A percentile compares a stretch with the other conserved stretches of the same genome.
Evolutionary conservation across 2,888 invertebrate species (phyloP).

Genomic region (Vanessa cardui): DNA sequence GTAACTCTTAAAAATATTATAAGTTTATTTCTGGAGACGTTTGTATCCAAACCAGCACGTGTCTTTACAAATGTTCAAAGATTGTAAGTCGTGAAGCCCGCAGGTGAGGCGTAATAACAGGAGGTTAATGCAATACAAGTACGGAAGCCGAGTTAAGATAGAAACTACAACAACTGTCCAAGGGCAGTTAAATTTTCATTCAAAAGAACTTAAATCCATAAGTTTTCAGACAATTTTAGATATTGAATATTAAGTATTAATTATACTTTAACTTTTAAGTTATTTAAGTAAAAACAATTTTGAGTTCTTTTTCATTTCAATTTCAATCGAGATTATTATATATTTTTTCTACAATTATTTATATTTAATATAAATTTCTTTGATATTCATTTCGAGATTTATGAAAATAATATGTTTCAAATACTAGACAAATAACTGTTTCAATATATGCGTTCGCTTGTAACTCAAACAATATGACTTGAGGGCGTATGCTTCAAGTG

Average conservation of each 20-base stretch:
- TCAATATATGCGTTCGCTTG: slow-evolving; percentile 28
- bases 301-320: too few species aligned
- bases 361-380: too few species aligned
- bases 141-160: slow-evolving; percentile 9
- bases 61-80: slow-evolving; percentile 12
- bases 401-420: neutral
- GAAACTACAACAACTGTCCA: slow-evolving; percentile 1
- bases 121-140: slow-evolving; percentile 12
- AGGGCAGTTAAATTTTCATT: slow-evolving; percentile 25
- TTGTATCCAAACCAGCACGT: slow-evolving; percentile 7
- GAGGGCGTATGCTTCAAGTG: slow-evolving; percentile 61
- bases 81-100: slow-evolving; percentile 14
- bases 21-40: neutral
- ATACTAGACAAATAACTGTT: slow-evolving; percentile 40
- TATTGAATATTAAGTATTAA: neutral
- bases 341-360: too few species aligned
- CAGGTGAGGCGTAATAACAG: slow-evolving; percentile 3
- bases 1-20: neutral
- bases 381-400: neutral
- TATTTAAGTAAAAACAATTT: too few species aligned
- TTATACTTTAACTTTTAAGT: neutral
- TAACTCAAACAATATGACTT: slow-evolving; percentile 51
- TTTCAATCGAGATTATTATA: too few species aligned
- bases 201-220: slow-evolving; percentile 19
- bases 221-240: too few species aligned